Evolutionary conservation across 35 echinoderm and acorn worm species (phyloP).

Genomic region (Lytechinus pictus): DNA sequence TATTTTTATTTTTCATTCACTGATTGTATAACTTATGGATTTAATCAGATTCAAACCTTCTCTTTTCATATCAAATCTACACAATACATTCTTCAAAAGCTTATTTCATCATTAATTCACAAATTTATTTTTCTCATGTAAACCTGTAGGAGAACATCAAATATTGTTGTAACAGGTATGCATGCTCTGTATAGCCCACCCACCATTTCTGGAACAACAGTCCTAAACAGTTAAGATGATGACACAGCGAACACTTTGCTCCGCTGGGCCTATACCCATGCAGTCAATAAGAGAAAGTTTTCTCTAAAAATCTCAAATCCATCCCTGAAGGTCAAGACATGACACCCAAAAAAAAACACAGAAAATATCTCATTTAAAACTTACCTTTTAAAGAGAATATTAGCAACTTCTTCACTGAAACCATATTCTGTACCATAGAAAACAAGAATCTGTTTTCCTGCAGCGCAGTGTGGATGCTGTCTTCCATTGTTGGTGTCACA

Average conservation of each 20-base stretch:
- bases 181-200: too few relatives aligned
- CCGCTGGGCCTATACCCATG: too few relatives aligned
- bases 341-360: too few relatives aligned
- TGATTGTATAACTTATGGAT: background rate
- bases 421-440: conserved; percentile 61
- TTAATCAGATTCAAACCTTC: background rate
- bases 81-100: too few relatives aligned
- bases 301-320: too few relatives aligned
- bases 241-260: too few relatives aligned
- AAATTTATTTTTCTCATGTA: background rate
- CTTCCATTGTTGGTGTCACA: background rate
- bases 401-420: conserved; percentile 57
- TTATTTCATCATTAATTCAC: background rate
- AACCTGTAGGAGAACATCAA: too few relatives aligned
- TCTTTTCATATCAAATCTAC: background rate
- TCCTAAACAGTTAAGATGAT: too few relatives aligned
- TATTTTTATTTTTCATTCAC: background rate
- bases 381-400: conserved; percentile 48
- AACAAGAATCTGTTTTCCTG: conserved; percentile 48
- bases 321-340: too few relatives aligned
- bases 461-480: background rate
- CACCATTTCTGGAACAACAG: too few relatives aligned
- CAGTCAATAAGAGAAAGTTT: too few relatives aligned
- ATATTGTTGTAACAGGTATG: too few relatives aligned
- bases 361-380: background rate